Evolutionary conservation across 2,888 invertebrate genomes (phyloP), one percentile per base, ranked within the genome.

Genomic region (Sinopyrophorus schimmeli): DNA sequence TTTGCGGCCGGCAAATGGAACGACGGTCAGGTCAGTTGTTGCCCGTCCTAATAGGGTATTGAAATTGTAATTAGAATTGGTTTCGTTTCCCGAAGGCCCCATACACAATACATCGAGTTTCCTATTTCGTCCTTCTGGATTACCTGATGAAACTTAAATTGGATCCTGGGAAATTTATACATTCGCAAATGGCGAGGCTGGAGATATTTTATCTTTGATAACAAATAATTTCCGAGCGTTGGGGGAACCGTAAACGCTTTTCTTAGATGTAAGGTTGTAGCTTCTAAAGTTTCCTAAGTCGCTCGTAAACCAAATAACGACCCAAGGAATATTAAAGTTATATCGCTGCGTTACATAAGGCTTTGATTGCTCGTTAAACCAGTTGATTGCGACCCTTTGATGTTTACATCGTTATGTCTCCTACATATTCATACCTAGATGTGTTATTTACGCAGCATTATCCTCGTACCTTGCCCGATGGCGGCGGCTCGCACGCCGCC

Each of bases 371-470:
- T 49, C 49, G 49, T 49, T 49, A 49, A 24, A 34, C 37, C 30
- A 11, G 26, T 38, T 43, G 46, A 53, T 49, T 46, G 28, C 21
- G 52, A 32, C 42, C 44, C 55, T 53, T 53, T 53, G 53, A 55
- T 41, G 47, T 38, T 41, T 27, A 38, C 35, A 20, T 21, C 43
- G 37, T 27, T 14, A 10, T 42, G 43, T 47, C 51, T 55, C 35
- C 40, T 53, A 32, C 53, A 55, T 55, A 55, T 55, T 55, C 55
- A 53, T 55, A 47, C 31, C 30, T 26, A 30, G 41, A 44, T 43
- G 30, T 43, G 47, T 47, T 55, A 53, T 55, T 50, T 55, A 53
- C 50, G 53, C 47, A 47, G 43, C 37, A 40, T 55, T 50, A 55
- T 50, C 50, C 49, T 44, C 37, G 51, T 41, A 47, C 40, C 41